These are phyloP conservation scores for Ataeniobius toweri DNA, from an alignment of 2,797 vertebrate species.

Conservation along the genomic window DNA sequence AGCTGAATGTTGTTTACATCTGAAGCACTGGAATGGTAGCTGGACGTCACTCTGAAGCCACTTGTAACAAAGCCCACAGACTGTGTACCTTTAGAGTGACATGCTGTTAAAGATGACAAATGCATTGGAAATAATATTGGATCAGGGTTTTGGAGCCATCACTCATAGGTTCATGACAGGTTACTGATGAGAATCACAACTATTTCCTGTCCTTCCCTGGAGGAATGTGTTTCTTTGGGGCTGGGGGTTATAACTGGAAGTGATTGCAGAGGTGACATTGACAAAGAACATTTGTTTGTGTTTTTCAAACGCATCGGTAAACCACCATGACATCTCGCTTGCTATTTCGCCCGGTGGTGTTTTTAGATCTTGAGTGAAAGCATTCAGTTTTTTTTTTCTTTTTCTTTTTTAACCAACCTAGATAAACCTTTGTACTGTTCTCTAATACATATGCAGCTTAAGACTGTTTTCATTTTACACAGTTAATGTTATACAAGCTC, in stretches of 20 bases:
- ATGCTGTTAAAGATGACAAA: conserved; percentile 65
- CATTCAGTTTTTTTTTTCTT: conserved; percentile 37
- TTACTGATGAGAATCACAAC: conserved; percentile 74
- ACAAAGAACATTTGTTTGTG: conserved; percentile 49
- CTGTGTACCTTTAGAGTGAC: conserved; percentile 47
- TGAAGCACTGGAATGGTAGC: conserved; percentile 21
- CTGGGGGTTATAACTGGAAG: conserved; percentile 6
- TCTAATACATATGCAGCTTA: not conserved
- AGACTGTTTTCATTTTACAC: not conserved
- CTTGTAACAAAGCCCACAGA: conserved; percentile 43
- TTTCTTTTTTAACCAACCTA: conserved; percentile 57
- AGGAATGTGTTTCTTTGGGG: conserved; percentile 45
- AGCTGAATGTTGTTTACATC: conserved; percentile 29
- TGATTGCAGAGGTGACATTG: conserved; percentile 52
- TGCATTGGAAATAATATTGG: conserved; percentile 69
- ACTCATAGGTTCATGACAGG: conserved; percentile 69
- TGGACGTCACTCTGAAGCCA: conserved; percentile 43
- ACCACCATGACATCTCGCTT: conserved; percentile 26
- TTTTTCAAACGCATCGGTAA: conserved; percentile 42
- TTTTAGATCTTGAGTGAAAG: conserved; percentile 38
- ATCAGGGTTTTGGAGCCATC: conserved; percentile 53
- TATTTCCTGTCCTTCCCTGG: conserved; percentile 56
- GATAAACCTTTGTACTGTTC: conserved; percentile 37
- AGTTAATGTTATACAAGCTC: no score
- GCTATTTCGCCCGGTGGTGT: conserved; percentile 49